Base-by-base conservation (phyloP, 2,888 invertebrate species). In the Lissonota sp. region DNA sequence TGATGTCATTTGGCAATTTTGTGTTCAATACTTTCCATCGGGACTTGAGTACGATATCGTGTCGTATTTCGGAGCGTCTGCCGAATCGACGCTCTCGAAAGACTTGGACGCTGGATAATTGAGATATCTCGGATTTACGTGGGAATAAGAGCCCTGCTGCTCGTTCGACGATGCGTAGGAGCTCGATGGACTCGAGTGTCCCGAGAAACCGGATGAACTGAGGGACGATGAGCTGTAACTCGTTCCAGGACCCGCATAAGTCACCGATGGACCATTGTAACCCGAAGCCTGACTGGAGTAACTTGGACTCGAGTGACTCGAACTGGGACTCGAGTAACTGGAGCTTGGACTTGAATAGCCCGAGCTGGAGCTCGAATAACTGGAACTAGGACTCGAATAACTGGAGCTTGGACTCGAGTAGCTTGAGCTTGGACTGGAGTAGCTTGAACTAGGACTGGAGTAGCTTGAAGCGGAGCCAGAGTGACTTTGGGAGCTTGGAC, bases 41-140 rank as follows among this genome's bases (percentile, higher is more conserved):
- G 87, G 85, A 71, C 89, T 88, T 3, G 92, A 92, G 60, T 92
- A 92, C 12, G 92, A 92, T 70, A 92, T 92, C 16, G 92, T 92
- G 70, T 92, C 92, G 79, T 92, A 92, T 72, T 88, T 89, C 5
- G 86, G 83, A 55, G 83, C 80, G 4, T 69, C 76, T 0, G 69
- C 46, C 0, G 86, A 72, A 6, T 88, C 86, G 10, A 64, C 14
- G 46, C 76, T 86, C 0, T 89, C 86, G 67, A 85, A 84, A 10
- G 87, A 84, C 51, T 87, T 89, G 3, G 83, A 83, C 0, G 80
- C 80, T 0, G 88, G 74, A 53, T 89, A 90, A 4, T 86, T 85
- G 4, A 88, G 71, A 75, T 90, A 91, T 46, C 88, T 87, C 0
- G 91, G 88, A 6, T 82, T 88, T n/a, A 86, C 53, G 60, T 85